A percentile compares a stretch with the other conserved stretches of the same genome.
These are phyloP conservation scores for Orthosia gracilis DNA, from an alignment of 2,888 invertebrate genomes.

Conservation along the genomic window DNA sequence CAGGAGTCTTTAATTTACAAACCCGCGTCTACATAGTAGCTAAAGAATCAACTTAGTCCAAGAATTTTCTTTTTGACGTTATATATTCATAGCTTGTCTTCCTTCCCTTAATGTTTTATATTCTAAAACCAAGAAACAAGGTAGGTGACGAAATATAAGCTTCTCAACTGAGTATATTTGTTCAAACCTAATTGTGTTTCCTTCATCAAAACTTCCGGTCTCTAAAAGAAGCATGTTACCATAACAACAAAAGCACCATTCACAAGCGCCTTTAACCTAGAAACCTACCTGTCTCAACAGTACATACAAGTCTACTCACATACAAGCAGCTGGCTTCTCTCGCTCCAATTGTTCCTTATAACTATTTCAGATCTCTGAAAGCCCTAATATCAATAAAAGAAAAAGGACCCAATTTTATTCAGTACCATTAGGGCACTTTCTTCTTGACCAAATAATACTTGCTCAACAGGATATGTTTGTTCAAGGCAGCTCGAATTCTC, in stretches of 20 bases:
- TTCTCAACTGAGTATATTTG: not conserved
- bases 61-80: not conserved
- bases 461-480: not conserved
- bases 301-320: constrained; percentile 21
- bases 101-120: not conserved
- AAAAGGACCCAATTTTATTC: not conserved
- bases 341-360: constrained; percentile 29
- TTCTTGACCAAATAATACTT: not conserved
- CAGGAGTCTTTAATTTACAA: not conserved
- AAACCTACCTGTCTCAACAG: not conserved
- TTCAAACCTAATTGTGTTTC: not conserved
- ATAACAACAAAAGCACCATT: not conserved
- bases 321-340: not conserved
- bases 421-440: not conserved
- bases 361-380: constrained; percentile 42
- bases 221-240: not conserved
- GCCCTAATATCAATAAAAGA: not conserved
- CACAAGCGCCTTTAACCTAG: not conserved
- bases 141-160: not conserved
- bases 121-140: too few species aligned
- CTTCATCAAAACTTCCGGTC: not conserved
- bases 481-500: not conserved
- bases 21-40: not conserved
- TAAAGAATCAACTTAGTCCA: too few species aligned
- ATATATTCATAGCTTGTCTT: too few species aligned